Evolutionary conservation across 2,888 invertebrate species (phyloP), one percentile per base, ranked within the genome.

Genomic region (Nesidiocoris tenuis): DNA sequence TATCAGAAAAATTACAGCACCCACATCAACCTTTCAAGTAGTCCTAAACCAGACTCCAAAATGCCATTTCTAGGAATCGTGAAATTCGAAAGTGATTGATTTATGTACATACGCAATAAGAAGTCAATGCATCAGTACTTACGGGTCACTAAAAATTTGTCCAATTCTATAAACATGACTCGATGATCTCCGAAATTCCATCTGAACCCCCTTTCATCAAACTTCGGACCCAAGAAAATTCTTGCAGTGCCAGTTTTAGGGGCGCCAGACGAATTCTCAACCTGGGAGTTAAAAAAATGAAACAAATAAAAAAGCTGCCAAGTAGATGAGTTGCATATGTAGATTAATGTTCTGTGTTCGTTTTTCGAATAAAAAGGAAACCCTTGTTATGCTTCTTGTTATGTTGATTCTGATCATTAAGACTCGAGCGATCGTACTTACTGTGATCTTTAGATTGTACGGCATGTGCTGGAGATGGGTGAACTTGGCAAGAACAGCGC

Each of bases 401-500:
- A n/a, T n/a, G n/a, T n/a, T n/a, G n/a, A n/a, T n/a, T n/a, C n/a
- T n/a, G n/a, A n/a, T n/a, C n/a, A n/a, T n/a, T n/a, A n/a, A n/a
- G n/a, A n/a, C n/a, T n/a, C n/a, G n/a, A n/a, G n/a, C n/a, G n/a
- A n/a, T n/a, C n/a, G n/a, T n/a, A n/a, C n/a, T 83, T 72, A 88
- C 87, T 83, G 84, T 77, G 56, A 84, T 82, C 55, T 79, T 87
- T 81, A 92, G 93, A 55, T 85, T 85, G 85, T 89, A 94, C 0
- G 88, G 87, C 5, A 87, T 85, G 81, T 94, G 90, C 84, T 94
- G 92, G 77, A 94, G 86, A 84, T 94, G 94, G 0, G 90, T 91
- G 83, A 92, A 90, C 22, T 90, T 85, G 0, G 90, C 92, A 65
- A 90, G 88, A 56, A 93, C 88, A 64, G 88, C 83, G 66, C 93